Conservation (phyloP, 2,888 invertebrate species). For the Leistus spinibarbis region DNA sequence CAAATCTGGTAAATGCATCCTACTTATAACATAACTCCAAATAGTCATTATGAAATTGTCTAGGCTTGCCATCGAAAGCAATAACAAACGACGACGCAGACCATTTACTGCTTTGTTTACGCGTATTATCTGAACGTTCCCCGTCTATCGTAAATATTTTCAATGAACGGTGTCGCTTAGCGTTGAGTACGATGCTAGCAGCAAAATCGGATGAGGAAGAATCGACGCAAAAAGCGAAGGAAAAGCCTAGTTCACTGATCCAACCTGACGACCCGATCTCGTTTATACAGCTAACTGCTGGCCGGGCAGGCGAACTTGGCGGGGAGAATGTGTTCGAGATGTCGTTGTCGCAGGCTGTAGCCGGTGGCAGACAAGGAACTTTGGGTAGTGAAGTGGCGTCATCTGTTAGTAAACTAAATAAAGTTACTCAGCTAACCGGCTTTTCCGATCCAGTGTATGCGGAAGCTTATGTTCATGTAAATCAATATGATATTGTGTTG, state of each 20-base stretch:
- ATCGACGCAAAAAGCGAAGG: slow-evolving; percentile 66
- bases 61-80: slow-evolving; percentile 68
- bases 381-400: slow-evolving; percentile 60
- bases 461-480: slow-evolving; percentile 99
- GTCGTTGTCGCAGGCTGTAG: slow-evolving; percentile 74
- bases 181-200: slow-evolving; percentile 81
- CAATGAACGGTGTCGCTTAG: slow-evolving; percentile 73
- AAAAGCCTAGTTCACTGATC: slow-evolving; percentile 70
- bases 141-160: slow-evolving; percentile 73
- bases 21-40: not conserved
- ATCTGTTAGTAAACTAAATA: slow-evolving; percentile 67
- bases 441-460: slow-evolving; percentile 99
- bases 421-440: slow-evolving; percentile 94
- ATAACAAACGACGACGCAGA: slow-evolving; percentile 97
- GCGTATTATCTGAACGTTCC: slow-evolving; percentile 73
- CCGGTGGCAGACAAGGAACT: slow-evolving; percentile 47
- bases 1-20: slow-evolving; percentile 65
- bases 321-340: slow-evolving; percentile 91
- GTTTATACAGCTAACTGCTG: slow-evolving; percentile 76
- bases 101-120: slow-evolving; percentile 81
- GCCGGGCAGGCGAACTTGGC: slow-evolving; percentile 64
- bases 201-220: slow-evolving; percentile 78
- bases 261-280: slow-evolving; percentile 86
- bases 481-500: slow-evolving; percentile 97
- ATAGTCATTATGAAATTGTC: slow-evolving; percentile 42